Conservation (phyloP, 2,113 vertebrate species). For the Mus spicilegus region DNA sequence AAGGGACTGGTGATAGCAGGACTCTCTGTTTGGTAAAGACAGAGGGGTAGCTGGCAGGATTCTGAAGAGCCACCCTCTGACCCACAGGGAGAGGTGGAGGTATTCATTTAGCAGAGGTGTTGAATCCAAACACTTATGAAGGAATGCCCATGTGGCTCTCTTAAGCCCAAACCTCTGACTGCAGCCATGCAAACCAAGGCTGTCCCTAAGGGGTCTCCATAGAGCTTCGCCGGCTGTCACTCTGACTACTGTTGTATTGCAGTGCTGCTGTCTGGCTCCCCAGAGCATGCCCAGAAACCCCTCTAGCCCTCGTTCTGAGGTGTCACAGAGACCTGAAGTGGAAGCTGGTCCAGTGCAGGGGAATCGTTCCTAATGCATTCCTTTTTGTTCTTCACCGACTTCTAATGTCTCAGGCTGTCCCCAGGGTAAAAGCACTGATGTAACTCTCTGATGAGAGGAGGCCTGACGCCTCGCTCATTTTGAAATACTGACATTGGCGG, state of each 20-base stretch:
- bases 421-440: constrained; percentile 71
- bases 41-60: not conserved
- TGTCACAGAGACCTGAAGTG: not conserved
- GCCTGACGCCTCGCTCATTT: constrained; percentile 59
- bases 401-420: constrained; percentile 68
- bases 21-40: not conserved
- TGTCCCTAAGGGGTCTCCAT: not conserved
- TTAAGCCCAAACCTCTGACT: not conserved
- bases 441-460: constrained; percentile 70
- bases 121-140: too few species aligned
- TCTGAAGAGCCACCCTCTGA: accelerated
- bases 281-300: not conserved
- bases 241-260: too few species aligned
- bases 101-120: not conserved
- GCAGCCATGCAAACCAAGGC: not conserved
- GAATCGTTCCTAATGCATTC: constrained; percentile 60
- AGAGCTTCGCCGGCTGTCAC: accelerated
- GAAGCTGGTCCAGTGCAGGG: constrained; percentile 32
- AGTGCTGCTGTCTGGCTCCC: accelerated
- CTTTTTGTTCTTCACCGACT: constrained; percentile 66
- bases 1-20: not conserved
- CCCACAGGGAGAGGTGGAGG: not conserved
- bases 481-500: constrained; percentile 75
- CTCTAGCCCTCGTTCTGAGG: not conserved
- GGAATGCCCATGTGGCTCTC: not conserved